Evolutionary conservation across 2,888 invertebrate genomes (phyloP).

Genomic region (Nymphalis c-album): DNA sequence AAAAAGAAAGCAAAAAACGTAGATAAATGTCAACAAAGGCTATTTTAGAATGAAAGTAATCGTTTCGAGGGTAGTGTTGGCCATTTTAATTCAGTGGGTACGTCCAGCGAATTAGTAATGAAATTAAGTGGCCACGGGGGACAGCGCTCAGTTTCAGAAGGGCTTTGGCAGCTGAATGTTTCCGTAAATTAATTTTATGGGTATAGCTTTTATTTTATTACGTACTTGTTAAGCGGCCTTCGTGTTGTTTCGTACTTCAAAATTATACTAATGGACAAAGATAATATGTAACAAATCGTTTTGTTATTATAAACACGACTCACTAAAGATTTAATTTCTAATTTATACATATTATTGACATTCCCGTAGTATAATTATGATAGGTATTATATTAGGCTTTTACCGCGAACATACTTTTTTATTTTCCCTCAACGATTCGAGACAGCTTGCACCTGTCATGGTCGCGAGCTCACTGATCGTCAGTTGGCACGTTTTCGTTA

Average conservation of each 20-base stretch:
- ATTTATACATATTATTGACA: too few species aligned
- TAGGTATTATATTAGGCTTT: not conserved
- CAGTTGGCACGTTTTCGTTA: too few species aligned
- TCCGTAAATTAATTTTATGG: slow-evolving; percentile 47
- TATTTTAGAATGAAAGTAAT: slow-evolving; percentile 28
- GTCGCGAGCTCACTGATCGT: too few species aligned
- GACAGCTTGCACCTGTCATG: too few species aligned
- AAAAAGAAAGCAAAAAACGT: slow-evolving; percentile 30
- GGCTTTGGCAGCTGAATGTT: slow-evolving; percentile 45
- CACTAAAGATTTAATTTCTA: too few species aligned
- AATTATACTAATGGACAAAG: not conserved
- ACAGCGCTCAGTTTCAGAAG: slow-evolving; percentile 50
- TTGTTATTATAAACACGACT: too few species aligned
- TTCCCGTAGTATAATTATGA: not conserved
- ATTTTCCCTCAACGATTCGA: too few species aligned
- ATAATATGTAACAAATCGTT: too few species aligned
- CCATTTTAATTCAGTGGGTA: slow-evolving; percentile 64
- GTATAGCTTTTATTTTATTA: slow-evolving; percentile 39
- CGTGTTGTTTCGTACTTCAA: slow-evolving; percentile 4
- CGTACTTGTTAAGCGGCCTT: slow-evolving; percentile 16
- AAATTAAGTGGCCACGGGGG: slow-evolving; percentile 69
- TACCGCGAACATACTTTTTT: not conserved
- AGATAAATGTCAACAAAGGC: slow-evolving; percentile 35
- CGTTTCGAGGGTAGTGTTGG: slow-evolving; percentile 37
- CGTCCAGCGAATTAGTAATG: slow-evolving; percentile 71